Base-by-base conservation (phyloP, 2,113 vertebrate genomes). In the Excalfactoria chinensis region DNA sequence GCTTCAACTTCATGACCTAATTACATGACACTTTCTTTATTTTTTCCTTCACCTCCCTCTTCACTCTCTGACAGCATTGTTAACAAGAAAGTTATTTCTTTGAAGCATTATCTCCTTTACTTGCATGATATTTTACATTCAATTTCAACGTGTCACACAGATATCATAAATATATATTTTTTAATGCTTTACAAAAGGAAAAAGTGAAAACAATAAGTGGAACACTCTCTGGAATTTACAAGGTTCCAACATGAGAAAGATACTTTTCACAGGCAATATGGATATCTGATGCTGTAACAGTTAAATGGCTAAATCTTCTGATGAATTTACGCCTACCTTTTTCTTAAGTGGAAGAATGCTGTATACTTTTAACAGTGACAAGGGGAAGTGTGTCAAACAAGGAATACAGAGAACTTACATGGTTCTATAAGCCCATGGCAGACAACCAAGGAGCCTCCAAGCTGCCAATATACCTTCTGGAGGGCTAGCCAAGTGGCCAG, bases 311-410 rank as follows among this genome's bases (percentile, higher is more conserved):
- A n/a, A 66, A 66, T 49, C 25, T 90, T 71, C 70, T 32, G 4
- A 84, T 40, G 25, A 84, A 73, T 86, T 90, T 84, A 93, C 58
- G 76, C 30, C 25, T 63, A 58, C 25, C n/a, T 80, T 80, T 80
- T 85, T 37, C 49, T 72, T n/a, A 66, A 62, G 40, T 78, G 23
- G 20, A 92, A 49, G 7, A 85, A 79, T 41, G 68, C 20, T 22
- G 58, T 25, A 20, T 70, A 63, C 13, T 76, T 92, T 70, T 37
- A 89, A 23, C 48, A 59, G 43, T 34, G 32, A 63, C 17, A 63
- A 79, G 51, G 58, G 15, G 4, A 60, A 90, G 66, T 5, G 6
- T 66, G 26, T 87, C 53, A 89, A 44, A 94, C 86, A 83, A 81
- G n/a, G 49, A 88, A 37, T 17, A 72, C 5, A 30, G 41, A 75